phyloP scores from a whole-genome alignment of 2,888 invertebrate genomes.

The Aspidiotus destructor region DNA sequence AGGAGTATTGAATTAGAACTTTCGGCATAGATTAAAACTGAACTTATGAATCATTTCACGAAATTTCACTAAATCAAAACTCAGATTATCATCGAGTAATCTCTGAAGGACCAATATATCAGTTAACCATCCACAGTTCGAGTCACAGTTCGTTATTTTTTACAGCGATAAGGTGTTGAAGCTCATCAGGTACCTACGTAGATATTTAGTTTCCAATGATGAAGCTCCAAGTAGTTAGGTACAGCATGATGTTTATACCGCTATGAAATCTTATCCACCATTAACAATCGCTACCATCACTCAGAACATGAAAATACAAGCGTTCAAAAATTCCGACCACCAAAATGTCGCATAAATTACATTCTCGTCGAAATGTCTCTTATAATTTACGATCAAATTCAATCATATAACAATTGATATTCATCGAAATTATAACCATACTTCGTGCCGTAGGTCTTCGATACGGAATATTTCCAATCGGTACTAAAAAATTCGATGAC shows the following conservation, averaged over 20 bases:
- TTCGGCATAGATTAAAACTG: no score
- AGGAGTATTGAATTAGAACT: no score
- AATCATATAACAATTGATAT: neutral
- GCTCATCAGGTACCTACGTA: no score
- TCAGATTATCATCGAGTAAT: no score
- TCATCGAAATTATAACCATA: neutral
- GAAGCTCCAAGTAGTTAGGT: no score
- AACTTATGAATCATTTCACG: no score
- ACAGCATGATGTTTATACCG: neutral
- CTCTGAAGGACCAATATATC: no score
- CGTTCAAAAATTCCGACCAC: neutral
- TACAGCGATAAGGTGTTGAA: no score
- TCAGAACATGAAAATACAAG: neutral
- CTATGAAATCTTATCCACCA: neutral
- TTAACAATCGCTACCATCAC: neutral
- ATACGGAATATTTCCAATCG: neutral
- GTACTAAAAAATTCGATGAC: neutral
- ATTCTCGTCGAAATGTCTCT: neutral
- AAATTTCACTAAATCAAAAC: no score
- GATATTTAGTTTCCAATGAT: no score
- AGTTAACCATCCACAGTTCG: no score
- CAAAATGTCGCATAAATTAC: conserved; percentile 1
- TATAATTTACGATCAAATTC: conserved; percentile 2
- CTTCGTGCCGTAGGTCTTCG: neutral
- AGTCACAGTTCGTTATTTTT: no score